A percentile compares a stretch with the other conserved stretches of the same genome.
Conservation (phyloP, 2,113 vertebrate species). For the Bubalus kerabau region DNA sequence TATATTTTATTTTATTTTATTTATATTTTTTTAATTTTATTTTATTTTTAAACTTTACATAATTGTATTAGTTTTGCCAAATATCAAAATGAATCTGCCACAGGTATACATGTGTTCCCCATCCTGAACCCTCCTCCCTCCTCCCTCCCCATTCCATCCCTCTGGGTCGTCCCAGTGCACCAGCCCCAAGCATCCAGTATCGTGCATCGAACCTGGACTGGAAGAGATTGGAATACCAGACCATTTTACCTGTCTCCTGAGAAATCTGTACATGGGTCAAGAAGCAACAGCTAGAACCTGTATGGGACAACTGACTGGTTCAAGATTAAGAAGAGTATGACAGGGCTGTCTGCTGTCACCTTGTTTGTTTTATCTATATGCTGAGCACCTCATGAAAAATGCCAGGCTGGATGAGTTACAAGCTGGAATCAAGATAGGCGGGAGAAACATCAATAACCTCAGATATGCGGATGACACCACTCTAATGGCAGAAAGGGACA, state of each 20-base stretch:
- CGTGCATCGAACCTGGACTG: no score
- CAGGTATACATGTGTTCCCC: no score
- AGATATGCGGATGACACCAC: neutral
- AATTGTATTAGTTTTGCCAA: no score
- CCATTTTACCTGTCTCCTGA: neutral
- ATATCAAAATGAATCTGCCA: no score
- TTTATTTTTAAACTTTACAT: no score
- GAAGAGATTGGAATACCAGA: neutral
- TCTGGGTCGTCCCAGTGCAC: no score
- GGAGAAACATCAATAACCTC: neutral
- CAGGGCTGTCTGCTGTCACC: neutral
- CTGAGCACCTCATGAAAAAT: neutral
- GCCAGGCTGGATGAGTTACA: neutral
- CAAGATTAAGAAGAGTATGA: neutral
- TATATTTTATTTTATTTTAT: no score
- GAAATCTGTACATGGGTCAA: neutral
- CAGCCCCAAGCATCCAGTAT: no score
- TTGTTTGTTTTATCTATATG: neutral
- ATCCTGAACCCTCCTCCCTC: no score
- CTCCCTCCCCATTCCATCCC: no score
- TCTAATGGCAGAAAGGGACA: neutral
- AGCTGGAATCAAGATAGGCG: fast-evolving
- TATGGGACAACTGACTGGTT: neutral
- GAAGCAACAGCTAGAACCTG: neutral
- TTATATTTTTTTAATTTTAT: no score